Evolutionary conservation across 2,888 invertebrate species (phyloP), one percentile per base, ranked within the genome.

Genomic region (Caenorhabditis sulstoni): DNA sequence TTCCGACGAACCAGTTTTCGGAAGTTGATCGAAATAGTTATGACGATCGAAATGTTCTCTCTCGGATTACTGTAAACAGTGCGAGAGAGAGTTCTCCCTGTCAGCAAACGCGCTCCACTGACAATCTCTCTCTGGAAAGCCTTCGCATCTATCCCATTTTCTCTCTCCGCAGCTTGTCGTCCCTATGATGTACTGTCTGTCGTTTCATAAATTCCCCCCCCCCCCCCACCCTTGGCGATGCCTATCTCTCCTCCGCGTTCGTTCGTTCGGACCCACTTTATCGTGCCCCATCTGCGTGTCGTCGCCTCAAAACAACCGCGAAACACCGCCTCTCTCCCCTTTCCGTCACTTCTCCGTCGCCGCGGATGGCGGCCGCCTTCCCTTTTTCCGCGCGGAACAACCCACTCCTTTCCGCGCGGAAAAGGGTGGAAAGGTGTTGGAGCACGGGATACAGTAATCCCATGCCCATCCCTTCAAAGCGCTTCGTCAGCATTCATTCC

Each of bases 281-380:
- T 68, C 68, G 57, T 29, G 4, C 7, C 29, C 29, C 65, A 66
- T 74, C 65, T 65, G 65, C 65, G 59, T 65, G 58, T 58, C 53
- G 18, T 49, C 41, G 58, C 66, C 74, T 66, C 66, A 66, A 66
- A 75, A 75, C 66, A 75, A 75, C 74, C 74, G 74, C 74, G 74
- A 75, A 75, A 66, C 74, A 66, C 66, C n/a, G n/a, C n/a, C n/a
- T n/a, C n/a, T n/a, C n/a, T n/a, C n/a, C n/a, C n/a, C n/a, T n/a
- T n/a, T n/a, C n/a, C n/a, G n/a, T n/a, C n/a, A n/a, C n/a, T n/a
- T n/a, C n/a, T n/a, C n/a, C n/a, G n/a, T 29, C 29, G 4, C 4
- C 29, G 29, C 29, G 29, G 29, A 29, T 29, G 4, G 3, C 29
- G 7, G 4, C 7, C 29, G 7, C 29, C 29, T 7, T 29, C 29